These are phyloP conservation scores for Balearica regulorum DNA, from an alignment of 2,797 vertebrate genomes.

Conservation along the genomic window DNA sequence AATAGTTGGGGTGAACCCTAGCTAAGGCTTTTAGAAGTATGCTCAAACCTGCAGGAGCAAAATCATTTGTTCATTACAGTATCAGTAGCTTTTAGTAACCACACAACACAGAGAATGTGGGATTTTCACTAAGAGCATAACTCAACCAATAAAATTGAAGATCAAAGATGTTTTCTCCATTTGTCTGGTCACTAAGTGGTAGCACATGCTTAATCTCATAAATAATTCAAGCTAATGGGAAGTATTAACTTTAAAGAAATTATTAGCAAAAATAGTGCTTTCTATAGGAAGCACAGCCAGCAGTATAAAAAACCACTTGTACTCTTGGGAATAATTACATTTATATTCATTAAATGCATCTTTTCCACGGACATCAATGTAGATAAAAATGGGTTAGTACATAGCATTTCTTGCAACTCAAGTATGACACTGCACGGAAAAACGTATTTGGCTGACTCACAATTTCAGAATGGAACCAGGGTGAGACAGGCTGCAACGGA, in stretches of 20 bases:
- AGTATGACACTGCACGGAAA: neutral
- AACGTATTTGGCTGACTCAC: neutral
- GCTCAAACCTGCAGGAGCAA: slow-evolving; percentile 46
- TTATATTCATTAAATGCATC: slow-evolving; percentile 51
- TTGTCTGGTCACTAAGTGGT: slow-evolving; percentile 64
- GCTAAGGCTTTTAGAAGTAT: slow-evolving; percentile 34
- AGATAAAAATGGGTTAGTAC: neutral
- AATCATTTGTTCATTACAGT: slow-evolving; percentile 21
- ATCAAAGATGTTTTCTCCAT: slow-evolving; percentile 60
- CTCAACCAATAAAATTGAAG: slow-evolving; percentile 48
- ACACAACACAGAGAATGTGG: neutral
- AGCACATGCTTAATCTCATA: slow-evolving; percentile 66
- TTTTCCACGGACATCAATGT: slow-evolving; percentile 36
- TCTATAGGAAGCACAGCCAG: slow-evolving; percentile 39
- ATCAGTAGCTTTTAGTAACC: slow-evolving; percentile 65
- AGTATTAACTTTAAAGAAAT: slow-evolving; percentile 73
- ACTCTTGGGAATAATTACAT: slow-evolving; percentile 43
- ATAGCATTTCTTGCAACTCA: neutral
- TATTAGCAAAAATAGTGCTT: slow-evolving; percentile 58
- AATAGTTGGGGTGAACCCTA: slow-evolving; percentile 27
- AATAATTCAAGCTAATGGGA: slow-evolving; percentile 73
- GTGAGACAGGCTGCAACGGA: neutral
- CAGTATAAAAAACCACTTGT: neutral
- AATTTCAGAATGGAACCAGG: neutral
- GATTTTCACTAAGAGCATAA: slow-evolving; percentile 37